phyloP scores from a whole-genome alignment of 64 coral and sea anemone species.

The Exaiptasia diaphana region DNA sequence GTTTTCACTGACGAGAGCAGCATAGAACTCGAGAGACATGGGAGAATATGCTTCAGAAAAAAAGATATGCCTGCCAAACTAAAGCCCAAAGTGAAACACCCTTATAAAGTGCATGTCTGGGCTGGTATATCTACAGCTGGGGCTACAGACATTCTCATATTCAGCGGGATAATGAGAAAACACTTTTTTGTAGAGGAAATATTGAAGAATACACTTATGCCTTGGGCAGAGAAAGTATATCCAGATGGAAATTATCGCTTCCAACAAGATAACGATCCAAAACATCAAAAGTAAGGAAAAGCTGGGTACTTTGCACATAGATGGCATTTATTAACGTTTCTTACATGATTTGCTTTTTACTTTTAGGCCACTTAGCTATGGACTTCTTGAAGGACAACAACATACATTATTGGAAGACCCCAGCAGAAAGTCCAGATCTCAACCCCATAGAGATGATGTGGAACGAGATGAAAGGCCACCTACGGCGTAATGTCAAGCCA shows the following conservation, averaged over 20 bases:
- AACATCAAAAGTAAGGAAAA: conserved; percentile 5
- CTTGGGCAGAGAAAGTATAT: neutral
- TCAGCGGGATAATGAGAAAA: conserved; percentile 5
- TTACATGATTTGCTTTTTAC: neutral
- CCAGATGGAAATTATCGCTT: conserved; percentile 15
- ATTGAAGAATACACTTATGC: neutral
- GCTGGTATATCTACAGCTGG: conserved; percentile 27
- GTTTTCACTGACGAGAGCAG: conserved; percentile 46
- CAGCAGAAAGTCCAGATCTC: neutral
- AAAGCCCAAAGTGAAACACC: conserved; percentile 24
- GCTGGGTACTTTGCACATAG: neutral
- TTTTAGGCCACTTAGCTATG: neutral
- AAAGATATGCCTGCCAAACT: neutral
- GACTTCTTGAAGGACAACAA: conserved; percentile 1
- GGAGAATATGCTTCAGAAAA: conserved; percentile 45
- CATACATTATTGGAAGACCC: conserved; percentile 22
- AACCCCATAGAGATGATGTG: conserved; percentile 26
- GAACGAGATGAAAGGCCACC: conserved; percentile 15
- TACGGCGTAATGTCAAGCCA: conserved; percentile 18
- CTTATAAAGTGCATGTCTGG: conserved; percentile 30
- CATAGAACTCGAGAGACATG: conserved; percentile 27
- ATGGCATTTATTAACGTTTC: neutral
- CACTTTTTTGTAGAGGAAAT: conserved; percentile 5
- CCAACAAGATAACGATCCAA: conserved; percentile 29
- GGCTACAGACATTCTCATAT: neutral